These are phyloP conservation scores for Phaethon lepturus DNA, from an alignment of 2,113 vertebrate species.

Conservation along the genomic window DNA sequence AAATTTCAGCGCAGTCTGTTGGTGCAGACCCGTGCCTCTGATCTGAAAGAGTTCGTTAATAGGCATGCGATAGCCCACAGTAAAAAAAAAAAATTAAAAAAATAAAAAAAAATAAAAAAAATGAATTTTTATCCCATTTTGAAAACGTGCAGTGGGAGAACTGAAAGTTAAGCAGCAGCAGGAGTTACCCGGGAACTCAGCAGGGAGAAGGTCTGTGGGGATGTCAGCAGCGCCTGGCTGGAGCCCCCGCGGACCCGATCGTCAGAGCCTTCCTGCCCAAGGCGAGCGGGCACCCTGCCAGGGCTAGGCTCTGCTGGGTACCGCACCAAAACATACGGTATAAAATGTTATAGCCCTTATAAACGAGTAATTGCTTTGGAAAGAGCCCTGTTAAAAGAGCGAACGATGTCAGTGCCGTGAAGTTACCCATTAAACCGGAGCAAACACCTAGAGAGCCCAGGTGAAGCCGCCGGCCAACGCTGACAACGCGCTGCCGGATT, in stretches of 20 bases:
- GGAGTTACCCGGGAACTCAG: background rate
- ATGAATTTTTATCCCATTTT: background rate
- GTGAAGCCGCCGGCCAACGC: background rate
- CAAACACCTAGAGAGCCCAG: background rate
- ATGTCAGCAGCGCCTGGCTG: background rate
- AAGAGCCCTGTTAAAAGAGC: background rate
- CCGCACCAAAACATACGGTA: background rate
- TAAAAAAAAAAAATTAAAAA: background rate
- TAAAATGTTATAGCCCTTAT: background rate
- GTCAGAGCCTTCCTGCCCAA: background rate
- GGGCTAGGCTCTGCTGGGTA: background rate
- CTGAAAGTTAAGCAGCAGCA: background rate
- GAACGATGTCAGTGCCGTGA: background rate
- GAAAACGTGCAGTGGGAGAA: background rate
- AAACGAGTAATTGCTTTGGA: slow-evolving; percentile 18
- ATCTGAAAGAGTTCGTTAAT: background rate
- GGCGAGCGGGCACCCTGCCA: background rate
- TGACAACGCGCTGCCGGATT: background rate
- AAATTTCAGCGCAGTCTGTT: background rate
- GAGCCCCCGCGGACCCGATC: background rate
- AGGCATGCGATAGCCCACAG: background rate
- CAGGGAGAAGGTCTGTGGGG: background rate
- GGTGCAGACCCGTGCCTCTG: background rate
- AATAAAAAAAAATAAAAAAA: background rate
- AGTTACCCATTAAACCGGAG: background rate